These are phyloP conservation scores for Julus scanicus DNA, from an alignment of 2,888 invertebrate genomes.

Conservation along the genomic window DNA sequence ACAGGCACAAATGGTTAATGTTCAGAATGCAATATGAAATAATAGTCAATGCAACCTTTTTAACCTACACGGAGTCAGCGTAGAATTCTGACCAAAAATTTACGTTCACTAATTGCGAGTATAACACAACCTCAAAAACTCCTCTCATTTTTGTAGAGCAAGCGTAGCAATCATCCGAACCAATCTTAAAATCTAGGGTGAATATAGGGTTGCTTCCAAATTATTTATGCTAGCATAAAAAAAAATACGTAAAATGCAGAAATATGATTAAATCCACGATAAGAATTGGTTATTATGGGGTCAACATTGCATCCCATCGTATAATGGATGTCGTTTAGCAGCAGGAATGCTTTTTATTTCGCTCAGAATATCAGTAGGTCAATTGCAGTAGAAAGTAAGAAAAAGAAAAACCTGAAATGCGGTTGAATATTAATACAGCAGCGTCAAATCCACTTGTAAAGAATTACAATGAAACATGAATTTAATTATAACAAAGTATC, in stretches of 20 bases:
- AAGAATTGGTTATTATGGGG: conserved; percentile 40
- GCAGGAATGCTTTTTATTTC: conserved; percentile 31
- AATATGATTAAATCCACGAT: conserved; percentile 40
- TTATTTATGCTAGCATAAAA: conserved; percentile 29
- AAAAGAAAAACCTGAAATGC: not conserved
- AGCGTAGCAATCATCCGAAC: not conserved
- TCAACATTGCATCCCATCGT: conserved; percentile 16
- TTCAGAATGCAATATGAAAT: not conserved
- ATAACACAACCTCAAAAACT: conserved; percentile 25
- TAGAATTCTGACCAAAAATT: not conserved
- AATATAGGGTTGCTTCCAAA: conserved; percentile 45
- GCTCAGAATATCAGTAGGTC: not conserved
- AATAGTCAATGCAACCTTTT: not conserved
- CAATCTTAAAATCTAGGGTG: conserved; percentile 12
- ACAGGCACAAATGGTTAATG: not conserved
- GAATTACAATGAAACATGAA: not conserved
- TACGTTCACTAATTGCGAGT: conserved; percentile 32
- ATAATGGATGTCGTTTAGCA: conserved; percentile 41
- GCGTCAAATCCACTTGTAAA: not conserved
- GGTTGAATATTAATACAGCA: not conserved
- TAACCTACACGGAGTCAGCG: not conserved
- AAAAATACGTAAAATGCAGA: conserved; percentile 5
- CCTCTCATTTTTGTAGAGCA: conserved; percentile 30
- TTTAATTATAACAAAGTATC: conserved; percentile 11
- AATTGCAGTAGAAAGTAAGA: not conserved